phyloP scores from a whole-genome alignment of 2,113 vertebrate genomes.

The Calidris pugnax region DNA sequence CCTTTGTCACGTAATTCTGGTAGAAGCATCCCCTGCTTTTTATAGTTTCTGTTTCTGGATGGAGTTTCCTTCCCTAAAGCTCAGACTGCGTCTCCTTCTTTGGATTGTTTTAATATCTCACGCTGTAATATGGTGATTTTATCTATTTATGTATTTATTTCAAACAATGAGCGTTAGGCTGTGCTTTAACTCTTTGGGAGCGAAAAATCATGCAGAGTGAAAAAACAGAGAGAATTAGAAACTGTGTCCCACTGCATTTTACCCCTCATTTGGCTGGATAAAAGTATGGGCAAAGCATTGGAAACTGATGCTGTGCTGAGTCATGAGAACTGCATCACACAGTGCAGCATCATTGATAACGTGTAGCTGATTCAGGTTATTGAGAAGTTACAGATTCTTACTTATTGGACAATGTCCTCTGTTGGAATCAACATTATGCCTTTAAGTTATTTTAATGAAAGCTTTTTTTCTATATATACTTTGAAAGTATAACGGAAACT shows the following conservation, averaged over 20 bases:
- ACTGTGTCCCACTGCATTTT: not conserved
- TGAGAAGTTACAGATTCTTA: not conserved
- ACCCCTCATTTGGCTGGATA: not conserved
- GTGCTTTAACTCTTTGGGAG: not conserved
- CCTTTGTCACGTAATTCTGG: not conserved
- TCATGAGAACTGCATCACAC: rapidly evolving
- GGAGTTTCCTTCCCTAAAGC: not conserved
- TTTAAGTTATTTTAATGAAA: not conserved
- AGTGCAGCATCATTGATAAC: not conserved
- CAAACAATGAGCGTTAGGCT: not conserved
- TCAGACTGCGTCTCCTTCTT: not conserved
- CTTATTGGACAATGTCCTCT: rapidly evolving
- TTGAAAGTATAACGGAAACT: not conserved
- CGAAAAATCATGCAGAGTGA: not conserved
- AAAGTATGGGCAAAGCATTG: not conserved
- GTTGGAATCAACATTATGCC: not conserved
- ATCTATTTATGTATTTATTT: not conserved
- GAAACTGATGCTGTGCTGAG: not conserved
- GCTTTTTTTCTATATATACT: not conserved
- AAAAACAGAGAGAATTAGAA: not conserved
- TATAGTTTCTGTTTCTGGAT: not conserved
- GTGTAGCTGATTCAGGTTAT: not conserved
- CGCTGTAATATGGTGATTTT: not conserved
- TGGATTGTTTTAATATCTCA: not conserved
- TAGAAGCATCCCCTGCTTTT: not conserved